A percentile compares a stretch with the other conserved stretches of the same genome.
Evolutionary conservation across 1,140 invertebrate species (phyloP).

Genomic region (Homalodisca vitripennis): DNA sequence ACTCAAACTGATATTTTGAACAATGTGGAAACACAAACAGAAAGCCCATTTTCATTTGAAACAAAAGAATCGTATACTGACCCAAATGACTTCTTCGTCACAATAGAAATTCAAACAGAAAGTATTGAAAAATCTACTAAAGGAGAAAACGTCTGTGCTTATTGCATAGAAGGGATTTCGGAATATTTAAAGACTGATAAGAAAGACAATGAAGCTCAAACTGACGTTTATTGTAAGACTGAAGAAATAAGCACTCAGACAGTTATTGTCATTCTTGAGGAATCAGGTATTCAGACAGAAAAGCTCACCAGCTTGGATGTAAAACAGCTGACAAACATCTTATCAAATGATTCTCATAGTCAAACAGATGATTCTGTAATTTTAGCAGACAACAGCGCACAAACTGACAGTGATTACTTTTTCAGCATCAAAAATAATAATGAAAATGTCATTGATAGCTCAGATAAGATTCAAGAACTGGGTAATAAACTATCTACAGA

Average conservation of each 20-base stretch:
- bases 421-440: too few relatives aligned
- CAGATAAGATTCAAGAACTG: too few relatives aligned
- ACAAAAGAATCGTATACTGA: not conserved
- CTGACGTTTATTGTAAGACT: not conserved
- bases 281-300: not conserved
- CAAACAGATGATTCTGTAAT: too few relatives aligned
- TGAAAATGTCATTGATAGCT: too few relatives aligned
- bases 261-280: not conserved
- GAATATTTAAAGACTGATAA: constrained; percentile 12
- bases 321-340: too few relatives aligned
- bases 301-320: too few relatives aligned
- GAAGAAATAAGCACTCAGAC: constrained; percentile 7
- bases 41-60: not conserved
- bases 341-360: too few relatives aligned
- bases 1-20: constrained; percentile 35
- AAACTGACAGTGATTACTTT: too few relatives aligned
- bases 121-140: not conserved
- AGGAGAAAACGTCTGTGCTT: too few relatives aligned
- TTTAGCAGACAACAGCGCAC: too few relatives aligned
- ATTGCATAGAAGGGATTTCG: too few relatives aligned
- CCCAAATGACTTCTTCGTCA: not conserved
- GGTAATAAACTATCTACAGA: too few relatives aligned
- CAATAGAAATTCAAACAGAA: not conserved
- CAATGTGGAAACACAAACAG: constrained; percentile 29
- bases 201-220: not conserved